These are phyloP conservation scores for Argyrosomus regius DNA, from an alignment of 2,797 vertebrate genomes.

Conservation along the genomic window DNA sequence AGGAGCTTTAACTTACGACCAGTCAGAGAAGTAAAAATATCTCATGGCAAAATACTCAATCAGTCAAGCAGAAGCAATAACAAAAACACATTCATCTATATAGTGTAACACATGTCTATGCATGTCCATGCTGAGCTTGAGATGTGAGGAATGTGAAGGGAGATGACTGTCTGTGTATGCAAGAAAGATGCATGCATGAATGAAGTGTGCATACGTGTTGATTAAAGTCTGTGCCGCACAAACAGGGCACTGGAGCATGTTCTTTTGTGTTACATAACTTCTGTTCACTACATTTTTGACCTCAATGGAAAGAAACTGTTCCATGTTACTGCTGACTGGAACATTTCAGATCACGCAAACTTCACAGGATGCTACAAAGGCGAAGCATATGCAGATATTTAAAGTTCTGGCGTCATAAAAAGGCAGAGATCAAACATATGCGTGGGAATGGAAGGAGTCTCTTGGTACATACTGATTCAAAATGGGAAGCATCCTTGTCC, in stretches of 20 bases:
- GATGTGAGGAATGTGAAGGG: slow-evolving; percentile 28
- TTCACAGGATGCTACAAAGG: slow-evolving; percentile 10
- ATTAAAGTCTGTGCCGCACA: slow-evolving; percentile 31
- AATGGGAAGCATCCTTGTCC: slow-evolving; percentile 2
- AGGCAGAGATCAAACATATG: slow-evolving; percentile 16
- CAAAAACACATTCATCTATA: slow-evolving; percentile 22
- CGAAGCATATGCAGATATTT: slow-evolving; percentile 7
- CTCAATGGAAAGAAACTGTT: slow-evolving; percentile 6
- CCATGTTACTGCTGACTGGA: background rate
- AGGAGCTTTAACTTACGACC: background rate
- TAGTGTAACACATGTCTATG: slow-evolving; percentile 26
- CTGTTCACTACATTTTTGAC: slow-evolving; percentile 17
- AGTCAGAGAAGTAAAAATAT: slow-evolving; percentile 21
- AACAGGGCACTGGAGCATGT: slow-evolving; percentile 32
- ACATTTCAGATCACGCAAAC: background rate
- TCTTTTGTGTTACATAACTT: slow-evolving; percentile 30
- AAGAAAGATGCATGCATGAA: slow-evolving; percentile 1
- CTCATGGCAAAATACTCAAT: slow-evolving; percentile 14
- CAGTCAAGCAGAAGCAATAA: slow-evolving; percentile 15
- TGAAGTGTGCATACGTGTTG: slow-evolving; percentile 4
- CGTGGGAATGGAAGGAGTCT: slow-evolving; percentile 32
- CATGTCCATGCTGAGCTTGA: slow-evolving; percentile 30
- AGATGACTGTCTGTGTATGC: background rate
- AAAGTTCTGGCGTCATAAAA: slow-evolving; percentile 22
- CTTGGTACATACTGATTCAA: slow-evolving; percentile 1